Evolutionary conservation across 2,888 invertebrate species (phyloP), one percentile per base, ranked within the genome.

Genomic region (Cynaeus angustus): DNA sequence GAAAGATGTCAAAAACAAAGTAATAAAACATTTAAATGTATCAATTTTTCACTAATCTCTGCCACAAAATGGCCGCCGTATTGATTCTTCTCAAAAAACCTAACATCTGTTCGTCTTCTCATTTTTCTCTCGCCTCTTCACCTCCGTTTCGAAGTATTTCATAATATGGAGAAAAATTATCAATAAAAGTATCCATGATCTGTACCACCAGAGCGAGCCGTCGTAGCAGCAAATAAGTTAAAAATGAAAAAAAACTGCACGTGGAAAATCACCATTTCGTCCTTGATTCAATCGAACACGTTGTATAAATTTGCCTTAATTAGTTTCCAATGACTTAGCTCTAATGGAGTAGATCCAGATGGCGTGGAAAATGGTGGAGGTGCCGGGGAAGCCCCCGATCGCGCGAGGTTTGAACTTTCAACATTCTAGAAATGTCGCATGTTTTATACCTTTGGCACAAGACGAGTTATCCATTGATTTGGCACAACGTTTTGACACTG

Each of bases 21-120:
- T 41, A 41, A 16, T 56, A 41, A 56, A 56, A 56, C 53, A 55
- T 55, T 38, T 16, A 14, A 55, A 55, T 14, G 53, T 37, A 53
- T 53, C 37, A 53, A 53, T 56, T 56, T 56, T 56, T 41, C 37
- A 41, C 33, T 56, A 13, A 41, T 56, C 41, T 56, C 41, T 21
- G 21, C 21, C 45, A n/a, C 59, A 59, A 59, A 46, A 59, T 59
- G 59, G 59, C 59, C 14, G 59, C 45, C 45, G 12, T 26, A 59
- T 59, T 28, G 59, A 59, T 59, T 59, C 13, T 10, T 9, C 45
- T 7, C 21, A 30, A 43, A 59, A 45, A 26, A 56, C 12, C 14
- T 10, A 21, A 38, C 55, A 55, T 55, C n/a, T 55, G 38, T 14
- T 55, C 55, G 41, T 55, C 12, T 37, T 53, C 53, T 16, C 55